These are phyloP conservation scores for Cossypha polioptera DNA, from an alignment of 2,797 vertebrate genomes.

Conservation along the genomic window DNA sequence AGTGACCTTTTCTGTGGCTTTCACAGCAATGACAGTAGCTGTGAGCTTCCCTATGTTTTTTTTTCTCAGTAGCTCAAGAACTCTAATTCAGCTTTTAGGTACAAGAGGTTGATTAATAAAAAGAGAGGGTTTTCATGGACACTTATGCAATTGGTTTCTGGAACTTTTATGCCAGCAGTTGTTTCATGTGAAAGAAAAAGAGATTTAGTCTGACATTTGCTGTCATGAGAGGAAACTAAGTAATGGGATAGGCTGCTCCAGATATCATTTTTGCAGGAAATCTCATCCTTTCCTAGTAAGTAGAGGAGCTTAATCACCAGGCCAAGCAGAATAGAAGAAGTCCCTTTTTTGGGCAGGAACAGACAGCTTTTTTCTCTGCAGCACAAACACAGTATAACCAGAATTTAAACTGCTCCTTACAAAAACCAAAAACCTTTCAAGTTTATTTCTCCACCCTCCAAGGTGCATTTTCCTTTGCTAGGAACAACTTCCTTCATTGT, in stretches of 20 bases:
- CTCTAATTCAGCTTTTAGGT: background rate
- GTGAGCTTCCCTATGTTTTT: background rate
- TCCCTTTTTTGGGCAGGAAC: background rate
- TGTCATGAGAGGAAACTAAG: background rate
- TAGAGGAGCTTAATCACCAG: background rate
- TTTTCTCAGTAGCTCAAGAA: background rate
- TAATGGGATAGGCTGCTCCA: background rate
- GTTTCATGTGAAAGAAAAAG: background rate
- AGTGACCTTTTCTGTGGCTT: background rate
- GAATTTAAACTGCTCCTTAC: background rate
- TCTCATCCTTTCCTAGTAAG: background rate
- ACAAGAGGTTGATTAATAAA: background rate
- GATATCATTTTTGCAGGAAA: background rate
- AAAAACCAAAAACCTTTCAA: background rate
- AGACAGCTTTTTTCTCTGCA: background rate
- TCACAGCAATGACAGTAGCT: background rate
- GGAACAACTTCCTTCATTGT: background rate
- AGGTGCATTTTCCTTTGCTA: background rate
- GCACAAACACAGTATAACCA: background rate
- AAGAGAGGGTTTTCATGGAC: background rate
- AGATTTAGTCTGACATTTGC: constrained; percentile 10
- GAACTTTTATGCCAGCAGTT: background rate
- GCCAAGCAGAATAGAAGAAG: background rate
- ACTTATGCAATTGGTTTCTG: constrained; percentile 11
- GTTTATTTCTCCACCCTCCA: background rate